Conservation (phyloP, 2,888 invertebrate species). For the Lasius platythorax region DNA sequence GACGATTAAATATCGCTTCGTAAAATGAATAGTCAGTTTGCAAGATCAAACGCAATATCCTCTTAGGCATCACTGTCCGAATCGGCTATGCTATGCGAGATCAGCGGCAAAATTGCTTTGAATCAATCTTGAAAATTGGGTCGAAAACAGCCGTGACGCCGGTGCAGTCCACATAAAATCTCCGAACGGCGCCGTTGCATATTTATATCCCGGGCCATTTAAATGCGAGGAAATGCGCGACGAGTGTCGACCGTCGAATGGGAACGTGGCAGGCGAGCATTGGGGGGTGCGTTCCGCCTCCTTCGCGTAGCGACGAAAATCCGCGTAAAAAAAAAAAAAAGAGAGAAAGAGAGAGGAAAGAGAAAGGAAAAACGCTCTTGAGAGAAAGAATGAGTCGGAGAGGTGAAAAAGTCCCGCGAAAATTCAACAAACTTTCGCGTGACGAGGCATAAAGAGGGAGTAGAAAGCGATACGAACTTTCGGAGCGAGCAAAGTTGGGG, state of each 20-base stretch:
- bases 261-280: constrained; percentile 13
- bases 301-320: constrained; percentile 46
- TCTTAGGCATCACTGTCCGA: background rate
- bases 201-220: constrained; percentile 75
- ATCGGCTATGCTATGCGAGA: constrained; percentile 28
- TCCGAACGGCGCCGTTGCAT: constrained; percentile 70
- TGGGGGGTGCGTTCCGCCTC: constrained; percentile 27
- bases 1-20: background rate
- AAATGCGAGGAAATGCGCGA: constrained; percentile 70
- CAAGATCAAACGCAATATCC: background rate
- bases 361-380: background rate
- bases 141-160: constrained; percentile 69
- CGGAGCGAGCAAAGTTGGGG: constrained; percentile 56
- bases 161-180: constrained; percentile 71
- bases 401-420: constrained; percentile 38
- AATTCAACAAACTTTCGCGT: constrained; percentile 55
- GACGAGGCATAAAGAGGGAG: constrained; percentile 58
- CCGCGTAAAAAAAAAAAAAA: background rate
- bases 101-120: constrained; percentile 66
- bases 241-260: constrained; percentile 64
- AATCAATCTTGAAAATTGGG: constrained; percentile 80
- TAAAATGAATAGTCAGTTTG: background rate
- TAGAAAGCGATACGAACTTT: constrained; percentile 57
- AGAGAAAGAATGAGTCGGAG: constrained; percentile 31
- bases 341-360: background rate